Conservation (phyloP, 2,797 vertebrate species). For the Cacajao melanocephalus region DNA sequence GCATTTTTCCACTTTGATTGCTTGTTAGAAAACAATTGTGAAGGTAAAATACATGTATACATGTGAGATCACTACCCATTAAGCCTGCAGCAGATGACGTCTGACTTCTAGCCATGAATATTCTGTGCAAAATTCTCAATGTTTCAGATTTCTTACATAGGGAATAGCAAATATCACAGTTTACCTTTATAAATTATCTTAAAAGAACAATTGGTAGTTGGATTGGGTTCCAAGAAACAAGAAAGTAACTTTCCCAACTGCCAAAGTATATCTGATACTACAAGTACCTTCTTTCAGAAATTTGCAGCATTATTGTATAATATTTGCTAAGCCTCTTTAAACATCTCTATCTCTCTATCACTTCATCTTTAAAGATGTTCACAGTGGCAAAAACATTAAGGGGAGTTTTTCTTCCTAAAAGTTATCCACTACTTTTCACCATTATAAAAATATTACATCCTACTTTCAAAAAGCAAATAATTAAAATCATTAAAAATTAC, state of each 20-base stretch:
- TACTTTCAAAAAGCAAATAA: constrained; percentile 33
- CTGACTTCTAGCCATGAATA: background rate
- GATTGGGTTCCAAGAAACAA: background rate
- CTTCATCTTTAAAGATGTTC: background rate
- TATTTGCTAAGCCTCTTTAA: background rate
- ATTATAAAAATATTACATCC: background rate
- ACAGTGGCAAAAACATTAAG: background rate
- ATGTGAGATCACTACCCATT: background rate
- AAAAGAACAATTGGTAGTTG: background rate
- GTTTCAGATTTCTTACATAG: background rate
- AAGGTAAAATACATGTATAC: background rate
- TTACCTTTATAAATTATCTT: background rate
- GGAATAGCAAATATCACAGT: background rate
- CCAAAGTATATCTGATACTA: background rate
- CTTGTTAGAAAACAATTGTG: background rate
- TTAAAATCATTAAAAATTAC: background rate
- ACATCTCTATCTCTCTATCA: background rate
- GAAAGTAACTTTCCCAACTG: constrained; percentile 17
- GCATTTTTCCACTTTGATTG: background rate
- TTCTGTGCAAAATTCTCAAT: background rate
- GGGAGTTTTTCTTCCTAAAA: constrained; percentile 25
- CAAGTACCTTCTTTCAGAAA: background rate
- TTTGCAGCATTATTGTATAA: background rate
- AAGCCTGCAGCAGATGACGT: background rate
- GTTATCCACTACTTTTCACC: background rate